Percentiles rank a stretch among this genome's conserved stretches.
Evolutionary conservation across 2,797 vertebrate species (phyloP).

Genomic region (Sebastes cheni): DNA sequence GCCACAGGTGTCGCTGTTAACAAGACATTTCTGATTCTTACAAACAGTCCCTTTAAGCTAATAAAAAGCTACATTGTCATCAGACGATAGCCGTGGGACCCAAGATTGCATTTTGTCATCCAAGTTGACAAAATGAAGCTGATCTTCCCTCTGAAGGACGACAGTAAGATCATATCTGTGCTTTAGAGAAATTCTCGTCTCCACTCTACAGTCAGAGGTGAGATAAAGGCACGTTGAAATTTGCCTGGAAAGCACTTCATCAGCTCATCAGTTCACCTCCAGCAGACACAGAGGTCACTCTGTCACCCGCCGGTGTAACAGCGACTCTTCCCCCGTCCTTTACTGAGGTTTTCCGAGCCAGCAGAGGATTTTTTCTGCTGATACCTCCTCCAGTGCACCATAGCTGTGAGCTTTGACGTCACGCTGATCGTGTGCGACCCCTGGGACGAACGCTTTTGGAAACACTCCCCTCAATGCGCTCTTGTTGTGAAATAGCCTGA

Average conservation of each 20-base stretch:
- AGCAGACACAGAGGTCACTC: conserved; percentile 12
- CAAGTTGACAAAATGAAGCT: not conserved
- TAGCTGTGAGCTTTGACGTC: conserved; percentile 44
- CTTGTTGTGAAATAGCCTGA: conserved; percentile 67
- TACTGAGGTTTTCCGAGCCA: conserved; percentile 19
- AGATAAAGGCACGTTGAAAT: not conserved
- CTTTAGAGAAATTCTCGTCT: not conserved
- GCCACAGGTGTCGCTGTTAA: no score
- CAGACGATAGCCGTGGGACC: no score
- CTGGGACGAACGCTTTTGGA: conserved; percentile 30
- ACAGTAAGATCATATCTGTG: not conserved
- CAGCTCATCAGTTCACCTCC: not conserved
- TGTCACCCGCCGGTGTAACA: not conserved
- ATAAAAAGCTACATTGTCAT: no score
- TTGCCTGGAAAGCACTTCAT: conserved; percentile 9
- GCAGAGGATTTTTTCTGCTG: conserved; percentile 33
- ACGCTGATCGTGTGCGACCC: conserved; percentile 17
- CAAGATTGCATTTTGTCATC: not conserved
- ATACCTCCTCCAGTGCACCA: not conserved
- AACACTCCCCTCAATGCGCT: conserved; percentile 55
- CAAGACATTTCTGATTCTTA: no score
- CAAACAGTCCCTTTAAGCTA: no score
- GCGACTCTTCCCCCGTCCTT: not conserved
- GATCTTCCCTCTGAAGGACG: not conserved
- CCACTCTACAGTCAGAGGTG: not conserved